phyloP scores from a whole-genome alignment of 2,888 invertebrate species.

The Apamea crenata region DNA sequence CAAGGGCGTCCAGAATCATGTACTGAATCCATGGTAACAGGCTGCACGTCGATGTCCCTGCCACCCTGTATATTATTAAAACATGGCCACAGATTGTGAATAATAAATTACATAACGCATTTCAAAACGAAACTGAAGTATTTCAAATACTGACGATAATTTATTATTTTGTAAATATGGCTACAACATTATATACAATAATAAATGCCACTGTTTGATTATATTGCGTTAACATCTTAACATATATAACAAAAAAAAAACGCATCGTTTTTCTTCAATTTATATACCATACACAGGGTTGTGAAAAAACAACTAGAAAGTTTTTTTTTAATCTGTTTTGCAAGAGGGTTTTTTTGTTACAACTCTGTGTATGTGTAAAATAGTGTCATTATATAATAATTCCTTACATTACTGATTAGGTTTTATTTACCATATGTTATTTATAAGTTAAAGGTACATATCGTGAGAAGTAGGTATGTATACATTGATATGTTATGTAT shows the following conservation, averaged over 20 bases:
- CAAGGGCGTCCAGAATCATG: no score
- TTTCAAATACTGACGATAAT: conserved; percentile 23
- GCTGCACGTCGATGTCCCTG: no score
- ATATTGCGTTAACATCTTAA: conserved; percentile 21
- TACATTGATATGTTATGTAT: conserved; percentile 53
- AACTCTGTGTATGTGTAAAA: conserved; percentile 20
- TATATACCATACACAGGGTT: conserved; percentile 10
- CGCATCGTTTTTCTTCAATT: neutral
- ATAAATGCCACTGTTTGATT: conserved; percentile 6
- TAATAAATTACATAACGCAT: conserved; percentile 51
- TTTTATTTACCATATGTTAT: conserved; percentile 14
- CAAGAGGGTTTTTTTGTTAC: conserved; percentile 12
- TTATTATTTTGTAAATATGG: conserved; percentile 44
- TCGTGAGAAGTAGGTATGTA: conserved; percentile 40
- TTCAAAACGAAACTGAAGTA: conserved; percentile 48
- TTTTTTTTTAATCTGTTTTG: neutral
- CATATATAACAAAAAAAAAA: conserved; percentile 21
- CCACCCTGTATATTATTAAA: neutral
- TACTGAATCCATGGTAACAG: no score
- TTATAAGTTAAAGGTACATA: conserved; percentile 45
- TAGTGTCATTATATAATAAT: neutral
- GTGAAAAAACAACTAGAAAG: neutral
- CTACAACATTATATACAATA: conserved; percentile 22
- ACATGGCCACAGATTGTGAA: conserved; percentile 49
- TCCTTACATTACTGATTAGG: conserved; percentile 18